Base-by-base conservation (phyloP, 2,113 vertebrate species). In the Brachypteracias leptosomus region DNA sequence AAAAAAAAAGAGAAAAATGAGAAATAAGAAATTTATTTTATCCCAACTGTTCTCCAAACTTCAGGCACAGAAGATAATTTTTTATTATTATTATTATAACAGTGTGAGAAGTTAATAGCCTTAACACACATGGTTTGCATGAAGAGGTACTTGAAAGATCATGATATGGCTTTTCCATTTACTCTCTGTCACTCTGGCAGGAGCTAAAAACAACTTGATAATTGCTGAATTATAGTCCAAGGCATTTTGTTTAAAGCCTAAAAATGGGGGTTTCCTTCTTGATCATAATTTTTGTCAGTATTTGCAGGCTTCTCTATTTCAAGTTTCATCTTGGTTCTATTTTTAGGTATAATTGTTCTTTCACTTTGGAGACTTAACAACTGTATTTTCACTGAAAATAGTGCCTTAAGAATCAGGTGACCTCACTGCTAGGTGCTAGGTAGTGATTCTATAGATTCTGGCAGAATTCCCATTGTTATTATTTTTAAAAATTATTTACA, bases 241-340 rank as follows among this genome's bases (percentile, higher is more conserved):
- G 9, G 25, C 3, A 52, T 57, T 92, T 66, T 75, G 24, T 80
- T 44, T 58, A 91, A 94, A 92, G 61, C 66, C 83, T 91, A 76
- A 78, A 63, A 85, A 57, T 82, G 22, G 16, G 91, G 16, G 25
- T 62, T 89, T 87, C 67, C 46, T 79, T 35, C 46, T 79, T 35
- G 58, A 47, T 49, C 70, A 85, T 81, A 67, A 87, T 75, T 71
- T 83, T 76, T 95, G 58, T 55, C 85, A 89, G 72, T 89, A 75
- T 83, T 85, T 65, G 42, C 57, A 78, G 95, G 38, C 4, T 20
- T 66, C 91, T 97, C 88, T 96, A 90, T 96, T 96, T 96, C 97
- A 94, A 95, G 72, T 22, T 97, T 94, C 89, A 73, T 67, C 28
- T 91, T 95, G 66, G 92, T 96, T 77, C 46, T 58, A 84, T 88